A percentile compares a stretch with the other conserved stretches of the same genome.
Conservation (phyloP, 2,797 vertebrate species). For the Anguilla marmorata region DNA sequence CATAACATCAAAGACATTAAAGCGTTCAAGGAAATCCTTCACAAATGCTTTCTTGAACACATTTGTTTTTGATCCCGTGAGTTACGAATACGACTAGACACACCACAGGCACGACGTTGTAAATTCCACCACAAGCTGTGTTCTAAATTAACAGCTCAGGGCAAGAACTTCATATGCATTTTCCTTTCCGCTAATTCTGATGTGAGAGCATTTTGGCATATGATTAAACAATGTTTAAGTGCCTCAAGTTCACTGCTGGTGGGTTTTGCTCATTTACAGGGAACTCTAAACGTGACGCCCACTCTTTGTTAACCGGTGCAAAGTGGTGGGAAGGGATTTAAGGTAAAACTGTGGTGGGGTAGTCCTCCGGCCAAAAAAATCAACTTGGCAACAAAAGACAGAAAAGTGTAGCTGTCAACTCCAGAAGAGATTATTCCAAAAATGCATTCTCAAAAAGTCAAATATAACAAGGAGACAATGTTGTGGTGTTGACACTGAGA, state of each 20-base stretch:
- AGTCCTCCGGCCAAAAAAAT: background rate
- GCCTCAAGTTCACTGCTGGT: constrained; percentile 24
- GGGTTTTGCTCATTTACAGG: constrained; percentile 25
- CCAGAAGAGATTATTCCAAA: background rate
- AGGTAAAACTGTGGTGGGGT: background rate
- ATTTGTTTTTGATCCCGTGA: background rate
- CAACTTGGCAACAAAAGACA: constrained; percentile 3
- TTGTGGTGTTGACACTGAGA: background rate
- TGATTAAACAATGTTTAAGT: constrained; percentile 30
- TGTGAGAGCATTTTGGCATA: constrained; percentile 27
- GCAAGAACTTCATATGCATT: background rate
- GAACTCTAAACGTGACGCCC: background rate
- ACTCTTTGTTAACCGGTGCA: constrained; percentile 23
- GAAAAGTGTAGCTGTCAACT: constrained; percentile 1
- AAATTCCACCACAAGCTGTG: constrained; percentile 22
- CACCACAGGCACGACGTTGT: background rate
- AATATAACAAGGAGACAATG: background rate
- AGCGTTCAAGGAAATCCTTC: background rate
- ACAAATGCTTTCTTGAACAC: background rate
- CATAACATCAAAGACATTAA: background rate
- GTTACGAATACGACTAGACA: background rate
- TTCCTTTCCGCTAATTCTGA: constrained; percentile 23
- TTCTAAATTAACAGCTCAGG: constrained; percentile 7
- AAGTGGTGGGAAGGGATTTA: constrained; percentile 25
- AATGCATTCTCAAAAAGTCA: background rate